A percentile compares a stretch with the other conserved stretches of the same genome.
Evolutionary conservation across 1,140 invertebrate genomes (phyloP).

Genomic region (Psix sp.): DNA sequence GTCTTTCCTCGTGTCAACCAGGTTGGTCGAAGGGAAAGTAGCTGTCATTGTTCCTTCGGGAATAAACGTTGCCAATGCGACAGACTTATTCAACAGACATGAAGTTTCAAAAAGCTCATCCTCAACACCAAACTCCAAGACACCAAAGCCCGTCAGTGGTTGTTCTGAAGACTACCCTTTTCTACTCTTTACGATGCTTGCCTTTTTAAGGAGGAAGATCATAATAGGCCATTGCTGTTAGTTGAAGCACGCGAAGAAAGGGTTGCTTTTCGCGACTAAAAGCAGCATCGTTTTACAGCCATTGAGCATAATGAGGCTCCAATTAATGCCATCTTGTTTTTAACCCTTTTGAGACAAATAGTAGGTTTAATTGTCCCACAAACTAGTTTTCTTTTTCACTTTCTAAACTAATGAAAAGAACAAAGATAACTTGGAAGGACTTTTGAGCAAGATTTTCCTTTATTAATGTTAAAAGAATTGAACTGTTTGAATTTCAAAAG

Average conservation of each 20-base stretch:
- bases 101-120: slow-evolving; percentile 51
- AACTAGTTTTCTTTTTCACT: slow-evolving; percentile 62
- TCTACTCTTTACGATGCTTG: slow-evolving; percentile 36
- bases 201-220: slow-evolving; percentile 49
- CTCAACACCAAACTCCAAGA: slow-evolving; percentile 36
- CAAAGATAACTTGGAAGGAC: slow-evolving; percentile 27
- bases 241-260: slow-evolving; percentile 46
- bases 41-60: slow-evolving; percentile 71
- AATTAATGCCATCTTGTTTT: slow-evolving; percentile 76
- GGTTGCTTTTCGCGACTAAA: slow-evolving; percentile 28
- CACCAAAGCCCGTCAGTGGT: slow-evolving; percentile 13
- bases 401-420: slow-evolving; percentile 11
- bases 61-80: slow-evolving; percentile 46
- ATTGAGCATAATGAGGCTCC: slow-evolving; percentile 73
- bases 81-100: slow-evolving; percentile 54
- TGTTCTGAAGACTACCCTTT: slow-evolving; percentile 32
- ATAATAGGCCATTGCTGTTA: slow-evolving; percentile 43
- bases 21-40: slow-evolving; percentile 63
- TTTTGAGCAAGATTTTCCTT: slow-evolving; percentile 16
- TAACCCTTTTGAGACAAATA: slow-evolving; percentile 70
- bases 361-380: slow-evolving; percentile 68
- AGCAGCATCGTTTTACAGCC: slow-evolving; percentile 72
- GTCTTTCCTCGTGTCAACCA: slow-evolving; percentile 45
- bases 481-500: slow-evolving; percentile 18
- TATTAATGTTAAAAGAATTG: slow-evolving; percentile 25